These are phyloP conservation scores for Lathronympha strigana DNA, from an alignment of 2,888 invertebrate genomes.

Conservation along the genomic window DNA sequence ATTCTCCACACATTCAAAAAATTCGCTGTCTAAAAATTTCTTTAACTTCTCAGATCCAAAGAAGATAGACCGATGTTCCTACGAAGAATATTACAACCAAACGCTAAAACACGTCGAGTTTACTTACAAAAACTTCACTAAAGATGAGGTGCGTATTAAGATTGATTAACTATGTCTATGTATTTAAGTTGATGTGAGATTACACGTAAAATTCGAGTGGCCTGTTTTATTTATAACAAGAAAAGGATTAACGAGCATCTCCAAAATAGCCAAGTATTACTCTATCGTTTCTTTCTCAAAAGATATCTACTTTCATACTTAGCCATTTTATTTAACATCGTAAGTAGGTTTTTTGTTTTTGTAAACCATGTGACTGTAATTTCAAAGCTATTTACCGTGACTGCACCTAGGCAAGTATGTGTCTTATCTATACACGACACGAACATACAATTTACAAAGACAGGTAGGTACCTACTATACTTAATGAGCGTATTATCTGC, in stretches of 20 bases:
- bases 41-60: slow-evolving; percentile 63
- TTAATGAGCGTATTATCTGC: slow-evolving; percentile 16
- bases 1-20: too few species aligned
- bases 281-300: too few species aligned
- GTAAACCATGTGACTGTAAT: background rate
- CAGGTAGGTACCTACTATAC: background rate
- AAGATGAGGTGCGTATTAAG: slow-evolving; percentile 71
- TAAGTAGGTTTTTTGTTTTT: background rate
- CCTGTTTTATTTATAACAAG: too few species aligned
- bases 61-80: slow-evolving; percentile 88
- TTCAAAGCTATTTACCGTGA: background rate
- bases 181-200: background rate
- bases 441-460: slow-evolving; percentile 9
- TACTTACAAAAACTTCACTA: slow-evolving; percentile 75
- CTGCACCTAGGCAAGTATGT: slow-evolving; percentile 13
- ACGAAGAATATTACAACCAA: slow-evolving; percentile 89
- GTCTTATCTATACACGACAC: slow-evolving; percentile 29
- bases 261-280: too few species aligned
- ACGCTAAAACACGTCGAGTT: slow-evolving; percentile 86
- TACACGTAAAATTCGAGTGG: too few species aligned
- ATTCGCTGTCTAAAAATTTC: background rate
- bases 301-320: too few species aligned
- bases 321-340: background rate
- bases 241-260: too few species aligned
- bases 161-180: background rate